These are phyloP conservation scores for Pitta sordida DNA, from an alignment of 2,113 vertebrate genomes.

Conservation along the genomic window DNA sequence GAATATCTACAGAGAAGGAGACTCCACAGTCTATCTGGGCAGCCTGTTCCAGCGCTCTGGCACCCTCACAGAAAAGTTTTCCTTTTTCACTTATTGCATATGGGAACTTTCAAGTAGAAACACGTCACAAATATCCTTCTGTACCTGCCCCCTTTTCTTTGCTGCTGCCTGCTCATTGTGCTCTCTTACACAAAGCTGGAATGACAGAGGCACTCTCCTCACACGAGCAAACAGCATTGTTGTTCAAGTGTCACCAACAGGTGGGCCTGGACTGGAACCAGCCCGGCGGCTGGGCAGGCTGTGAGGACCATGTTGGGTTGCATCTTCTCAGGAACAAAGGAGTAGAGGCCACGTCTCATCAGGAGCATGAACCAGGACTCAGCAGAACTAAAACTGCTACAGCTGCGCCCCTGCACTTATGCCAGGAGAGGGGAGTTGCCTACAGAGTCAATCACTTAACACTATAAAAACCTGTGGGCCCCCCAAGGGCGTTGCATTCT, in stretches of 20 bases:
- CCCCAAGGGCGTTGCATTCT: neutral
- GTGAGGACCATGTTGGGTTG: fast-evolving
- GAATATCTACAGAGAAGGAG: neutral
- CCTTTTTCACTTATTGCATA: neutral
- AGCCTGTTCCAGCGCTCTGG: neutral
- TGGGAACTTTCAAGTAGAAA: neutral
- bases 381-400: neutral
- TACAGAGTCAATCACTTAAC: fast-evolving
- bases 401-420: neutral
- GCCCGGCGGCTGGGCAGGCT: neutral
- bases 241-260: fast-evolving
- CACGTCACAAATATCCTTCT: neutral
- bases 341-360: neutral
- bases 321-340: neutral
- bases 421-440: neutral
- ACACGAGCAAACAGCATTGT: fast-evolving
- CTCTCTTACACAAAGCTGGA: fast-evolving
- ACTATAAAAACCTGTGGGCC: neutral
- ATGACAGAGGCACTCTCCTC: fast-evolving
- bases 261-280: neutral
- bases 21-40: neutral
- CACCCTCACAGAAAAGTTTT: neutral
- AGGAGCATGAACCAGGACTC: neutral
- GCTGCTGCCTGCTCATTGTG: neutral
- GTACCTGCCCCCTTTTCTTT: neutral